Base-by-base conservation (phyloP, 2,113 vertebrate genomes). In the Odocoileus hemionus region DNA sequence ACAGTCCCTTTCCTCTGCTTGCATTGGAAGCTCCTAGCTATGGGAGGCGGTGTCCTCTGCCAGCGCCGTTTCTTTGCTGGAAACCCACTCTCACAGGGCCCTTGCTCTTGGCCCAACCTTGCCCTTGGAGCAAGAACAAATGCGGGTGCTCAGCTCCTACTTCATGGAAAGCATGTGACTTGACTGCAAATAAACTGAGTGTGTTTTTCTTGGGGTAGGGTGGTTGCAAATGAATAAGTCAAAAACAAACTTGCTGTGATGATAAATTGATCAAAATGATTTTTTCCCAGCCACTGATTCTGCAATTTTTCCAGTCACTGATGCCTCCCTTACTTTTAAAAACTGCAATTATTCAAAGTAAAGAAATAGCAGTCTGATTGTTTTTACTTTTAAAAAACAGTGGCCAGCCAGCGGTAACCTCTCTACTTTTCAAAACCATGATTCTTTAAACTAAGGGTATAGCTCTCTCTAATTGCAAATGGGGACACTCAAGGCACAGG, bases 251-350 rank as follows among this genome's bases (percentile, higher is more conserved):
- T 93, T 97, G 95, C 95, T 98, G 93, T 93, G 82, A 97, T 98
- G 97, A 97, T 97, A 98, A 97, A 97, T 97, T 89, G 94, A 84
- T 79, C 89, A 96, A 96, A 97, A 95, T 79, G 45, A 94, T 57
- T 98, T 94, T 52, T 98, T 97, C 94, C 86, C 86, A 98, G 94
- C 83, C 91, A 94, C 95, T 6, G 88, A 91, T 89, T 98, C 97
- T 98, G 95, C 94, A 97, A 97, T 97, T 96, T 97, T 97, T 97
- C 93, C 83, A 96, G 58, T 93, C 96, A 97, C 95, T 96, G 86
- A 95, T 89, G 96, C 91, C 91, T 97, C 74, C 26, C 96, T 97
- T 95, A 94, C 87, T 97, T 98, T 97, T 97, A 97, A 98, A 98
- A 97, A 97, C 78, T 95, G 52, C 93, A 97, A 97, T 97, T 97